Evolutionary conservation across 2,888 invertebrate species (phyloP), one percentile per base, ranked within the genome.

Genomic region (Sisyra terminalis): DNA sequence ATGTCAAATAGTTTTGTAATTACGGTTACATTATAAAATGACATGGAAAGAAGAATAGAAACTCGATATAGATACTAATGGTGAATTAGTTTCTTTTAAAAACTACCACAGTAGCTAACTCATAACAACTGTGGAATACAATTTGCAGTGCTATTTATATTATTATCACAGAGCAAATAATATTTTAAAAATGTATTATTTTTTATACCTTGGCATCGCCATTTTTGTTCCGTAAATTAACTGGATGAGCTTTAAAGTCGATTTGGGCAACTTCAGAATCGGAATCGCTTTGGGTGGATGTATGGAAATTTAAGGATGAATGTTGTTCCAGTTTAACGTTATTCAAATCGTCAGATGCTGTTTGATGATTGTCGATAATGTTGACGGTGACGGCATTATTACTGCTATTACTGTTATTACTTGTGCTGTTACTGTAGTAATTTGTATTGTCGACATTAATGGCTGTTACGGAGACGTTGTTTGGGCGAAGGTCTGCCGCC

Each of bases 211-310:
- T 40, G 5, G 17, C 43, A 2, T 70, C 64, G 55, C 72, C 73
- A 57, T 75, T 75, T 54, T 77, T 77, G 45, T 71, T 73, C 1
- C 78, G 67, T 64, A 78, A 66, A 56, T 75, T 76, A 11, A 77
- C 77, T 11, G 14, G 11, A 59, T 75, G 62, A 29, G 29, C 39
- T 30, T 75, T 71, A 57, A 83, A 80, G 57, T 82, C 81, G 48
- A 83, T 81, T 54, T 78, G 78, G 55, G 82, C 81, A 53, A 84
- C 78, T 59, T 84, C 83, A n/a, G 80, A 79, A 57, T 84, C 83
- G 46, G 74, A 73, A 57, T 74, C 75, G 53, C 78, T 78, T 57
- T 80, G 80, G 48, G 68, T 65, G 24, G 65, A 46, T 43, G 55
- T 57, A n/a, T 45, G 45, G 40, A 45, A 45, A 31, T 31, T 44